These are phyloP conservation scores for Eulemur rubriventer DNA, from an alignment of 2,797 vertebrate species.

Conservation along the genomic window DNA sequence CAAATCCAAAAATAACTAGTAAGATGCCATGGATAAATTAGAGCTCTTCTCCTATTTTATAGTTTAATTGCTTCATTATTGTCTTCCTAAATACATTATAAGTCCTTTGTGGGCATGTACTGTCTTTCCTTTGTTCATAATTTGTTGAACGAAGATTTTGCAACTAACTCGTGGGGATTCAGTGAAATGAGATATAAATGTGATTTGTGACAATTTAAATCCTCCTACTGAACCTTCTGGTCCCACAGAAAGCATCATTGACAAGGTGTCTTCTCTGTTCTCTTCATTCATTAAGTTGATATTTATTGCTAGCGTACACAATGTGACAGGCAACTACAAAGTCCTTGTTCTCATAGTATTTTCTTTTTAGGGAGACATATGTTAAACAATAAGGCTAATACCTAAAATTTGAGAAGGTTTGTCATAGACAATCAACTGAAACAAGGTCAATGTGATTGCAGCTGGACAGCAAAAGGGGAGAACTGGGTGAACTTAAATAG, in stretches of 20 bases:
- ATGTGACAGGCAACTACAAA: background rate
- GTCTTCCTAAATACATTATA: background rate
- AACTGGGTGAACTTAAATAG: background rate
- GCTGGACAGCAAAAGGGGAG: background rate
- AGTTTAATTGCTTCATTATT: background rate
- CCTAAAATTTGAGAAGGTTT: background rate
- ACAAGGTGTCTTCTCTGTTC: background rate
- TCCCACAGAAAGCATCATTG: background rate
- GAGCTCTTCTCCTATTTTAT: background rate
- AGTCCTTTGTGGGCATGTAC: background rate
- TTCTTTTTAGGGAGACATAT: background rate
- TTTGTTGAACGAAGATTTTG: background rate
- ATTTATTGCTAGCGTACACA: background rate
- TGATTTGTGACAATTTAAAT: background rate
- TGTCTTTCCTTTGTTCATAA: background rate
- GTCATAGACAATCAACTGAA: background rate
- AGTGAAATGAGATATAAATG: background rate
- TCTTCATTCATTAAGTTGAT: background rate
- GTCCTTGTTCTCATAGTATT: background rate
- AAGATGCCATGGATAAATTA: background rate
- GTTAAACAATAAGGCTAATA: background rate
- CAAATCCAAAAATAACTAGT: background rate
- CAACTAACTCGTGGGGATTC: background rate
- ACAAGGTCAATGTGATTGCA: background rate
- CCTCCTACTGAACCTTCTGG: background rate